These are phyloP conservation scores for Hemicentrotus pulcherrimus DNA, from an alignment of 35 echinoderm and acorn worm species.

Conservation along the genomic window DNA sequence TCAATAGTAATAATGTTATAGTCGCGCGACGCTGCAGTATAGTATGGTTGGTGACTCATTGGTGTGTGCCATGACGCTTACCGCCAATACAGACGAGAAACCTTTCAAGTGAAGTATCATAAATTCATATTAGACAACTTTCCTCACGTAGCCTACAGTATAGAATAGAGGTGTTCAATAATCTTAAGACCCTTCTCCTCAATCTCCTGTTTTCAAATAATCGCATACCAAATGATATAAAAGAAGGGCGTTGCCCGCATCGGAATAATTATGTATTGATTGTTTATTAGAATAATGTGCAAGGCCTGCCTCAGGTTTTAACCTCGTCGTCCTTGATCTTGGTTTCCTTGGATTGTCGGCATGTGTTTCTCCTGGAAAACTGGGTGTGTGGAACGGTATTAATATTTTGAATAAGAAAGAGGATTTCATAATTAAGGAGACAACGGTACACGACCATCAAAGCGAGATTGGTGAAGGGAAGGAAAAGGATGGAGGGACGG, in stretches of 20 bases:
- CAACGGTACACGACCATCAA: too few species aligned
- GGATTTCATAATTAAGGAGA: too few species aligned
- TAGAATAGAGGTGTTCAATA: neutral
- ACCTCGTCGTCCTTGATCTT: too few species aligned
- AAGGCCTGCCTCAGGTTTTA: too few species aligned
- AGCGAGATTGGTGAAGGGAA: too few species aligned
- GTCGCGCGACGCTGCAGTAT: neutral
- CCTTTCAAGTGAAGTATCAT: neutral
- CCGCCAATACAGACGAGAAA: neutral
- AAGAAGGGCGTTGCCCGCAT: neutral
- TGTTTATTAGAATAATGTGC: too few species aligned
- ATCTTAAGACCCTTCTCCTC: neutral
- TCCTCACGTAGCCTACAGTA: neutral
- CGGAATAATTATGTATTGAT: too few species aligned
- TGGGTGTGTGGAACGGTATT: neutral
- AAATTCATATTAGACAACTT: neutral
- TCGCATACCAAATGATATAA: neutral
- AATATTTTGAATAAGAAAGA: neutral
- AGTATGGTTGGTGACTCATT: neutral
- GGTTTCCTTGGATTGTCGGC: too few species aligned
- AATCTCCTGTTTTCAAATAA: neutral
- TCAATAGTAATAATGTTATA: neutral
- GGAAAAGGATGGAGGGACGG: neutral
- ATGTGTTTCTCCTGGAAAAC: neutral
- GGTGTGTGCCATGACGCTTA: neutral